phyloP scores from a whole-genome alignment of 2,888 invertebrate species.

The Nowickia ferox region DNA sequence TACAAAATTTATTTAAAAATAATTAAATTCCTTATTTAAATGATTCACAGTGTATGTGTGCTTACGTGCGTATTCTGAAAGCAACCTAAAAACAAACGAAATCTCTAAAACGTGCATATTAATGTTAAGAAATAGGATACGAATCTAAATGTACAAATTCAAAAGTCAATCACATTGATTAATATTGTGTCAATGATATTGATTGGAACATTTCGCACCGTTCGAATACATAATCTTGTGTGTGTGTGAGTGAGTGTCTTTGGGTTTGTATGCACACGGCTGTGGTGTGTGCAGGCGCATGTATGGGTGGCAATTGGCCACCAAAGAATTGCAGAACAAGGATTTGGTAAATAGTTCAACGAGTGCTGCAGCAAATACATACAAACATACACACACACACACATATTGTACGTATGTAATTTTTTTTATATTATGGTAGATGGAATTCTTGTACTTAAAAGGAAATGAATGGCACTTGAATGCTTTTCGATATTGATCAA shows the following conservation, averaged over 20 bases:
- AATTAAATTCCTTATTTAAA: no score
- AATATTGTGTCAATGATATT: slow-evolving; percentile 64
- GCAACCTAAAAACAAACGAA: slow-evolving; percentile 36
- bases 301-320: neutral
- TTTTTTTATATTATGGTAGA: slow-evolving; percentile 10
- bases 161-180: slow-evolving; percentile 69
- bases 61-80: neutral
- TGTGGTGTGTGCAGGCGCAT: neutral
- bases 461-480: slow-evolving; percentile 49
- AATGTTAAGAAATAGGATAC: neutral
- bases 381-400: no score
- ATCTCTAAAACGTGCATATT: slow-evolving; percentile 29
- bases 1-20: no score
- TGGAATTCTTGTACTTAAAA: slow-evolving; percentile 20
- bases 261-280: neutral
- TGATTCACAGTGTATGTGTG: no score
- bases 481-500: slow-evolving; percentile 22
- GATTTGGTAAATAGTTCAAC: slow-evolving; percentile 18
- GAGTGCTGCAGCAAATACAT: slow-evolving; percentile 8
- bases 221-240: slow-evolving; percentile 17
- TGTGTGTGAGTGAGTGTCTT: neutral
- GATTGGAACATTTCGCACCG: slow-evolving; percentile 61
- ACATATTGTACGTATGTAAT: neutral
- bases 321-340: slow-evolving; percentile 12
- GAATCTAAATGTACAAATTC: slow-evolving; percentile 56